Conservation (phyloP, 2,888 invertebrate species). For the Nasonia oneida region DNA sequence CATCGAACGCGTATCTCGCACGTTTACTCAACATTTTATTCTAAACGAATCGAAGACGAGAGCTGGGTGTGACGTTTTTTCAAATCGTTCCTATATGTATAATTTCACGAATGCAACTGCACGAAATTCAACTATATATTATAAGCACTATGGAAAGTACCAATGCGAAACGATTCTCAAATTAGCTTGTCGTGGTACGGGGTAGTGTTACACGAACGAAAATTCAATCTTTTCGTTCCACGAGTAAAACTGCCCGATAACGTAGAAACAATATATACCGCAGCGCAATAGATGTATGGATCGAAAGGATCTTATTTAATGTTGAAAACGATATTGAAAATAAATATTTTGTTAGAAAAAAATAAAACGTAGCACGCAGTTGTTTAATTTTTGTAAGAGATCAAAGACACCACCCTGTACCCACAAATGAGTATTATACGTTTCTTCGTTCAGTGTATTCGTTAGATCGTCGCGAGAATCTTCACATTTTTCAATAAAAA, state of each 20-base stretch:
- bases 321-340: not conserved
- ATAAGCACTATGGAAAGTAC: constrained; percentile 50
- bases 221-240: too few relatives aligned
- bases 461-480: too few relatives aligned
- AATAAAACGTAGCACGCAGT: not conserved
- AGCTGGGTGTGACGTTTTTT: constrained; percentile 14
- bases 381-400: not conserved
- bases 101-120: constrained; percentile 21
- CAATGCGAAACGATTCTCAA: constrained; percentile 53
- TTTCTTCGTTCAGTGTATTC: constrained; percentile 2
- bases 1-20: constrained; percentile 3
- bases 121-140: constrained; percentile 8
- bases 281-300: not conserved
- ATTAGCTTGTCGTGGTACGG: constrained; percentile 25
- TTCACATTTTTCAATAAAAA: too few relatives aligned
- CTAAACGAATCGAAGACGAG: constrained; percentile 27
- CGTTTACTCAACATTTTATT: constrained; percentile 34
- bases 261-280: not conserved
- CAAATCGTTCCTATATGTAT: constrained; percentile 33
- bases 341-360: not conserved
- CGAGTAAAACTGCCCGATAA: not conserved
- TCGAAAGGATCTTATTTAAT: not conserved
- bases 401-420: not conserved
- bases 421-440: not conserved
- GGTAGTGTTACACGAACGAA: not conserved